Evolutionary conservation across 2,113 vertebrate genomes (phyloP), one percentile per base, ranked within the genome.

Genomic region (Excalfactoria chinensis): DNA sequence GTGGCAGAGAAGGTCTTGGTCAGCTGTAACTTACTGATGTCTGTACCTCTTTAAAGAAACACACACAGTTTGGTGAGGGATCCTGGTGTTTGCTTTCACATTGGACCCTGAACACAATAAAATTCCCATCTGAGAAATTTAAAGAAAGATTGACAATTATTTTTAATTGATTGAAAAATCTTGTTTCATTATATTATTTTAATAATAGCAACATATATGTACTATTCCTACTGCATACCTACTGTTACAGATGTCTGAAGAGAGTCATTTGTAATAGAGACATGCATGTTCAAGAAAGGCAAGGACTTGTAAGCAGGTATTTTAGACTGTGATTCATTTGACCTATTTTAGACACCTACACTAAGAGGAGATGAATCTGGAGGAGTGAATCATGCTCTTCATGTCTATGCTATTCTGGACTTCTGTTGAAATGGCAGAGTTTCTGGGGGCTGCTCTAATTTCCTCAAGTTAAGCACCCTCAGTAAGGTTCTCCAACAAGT

Each of bases 311-410:
- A 84, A 91, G 46, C 22, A 90, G 46, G 11, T 88, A 71, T 74
- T 95, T 93, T 77, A 68, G 69, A 23, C 72, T 93, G 60, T 94
- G 95, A 96, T 93, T 96, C 90, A 95, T 91, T 93, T 95, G 92
- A 86, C 92, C 90, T 95, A 84, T 95, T 95, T 96, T 70, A 94
- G 88, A 93, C 95, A 96, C 95, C 92, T 93, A 95, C 92, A 77
- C 64, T 63, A 68, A 77, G 62, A 79, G 23, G 72, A 82, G 72
- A 95, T 77, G 64, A 80, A 91, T 94, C 72, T 88, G 68, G 82
- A 88, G 83, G 94, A 88, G 40, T 95, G 92, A 95, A 88, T 96
- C 95, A 95, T 86, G 73, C 37, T 22, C 7, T 0, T 80, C 2
- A 0, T 73, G 62, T 91, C 85, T 88, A 1, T 70, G 40, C 17